Conservation (phyloP, 2,113 vertebrate species). For the Butastur rufipennis region DNA sequence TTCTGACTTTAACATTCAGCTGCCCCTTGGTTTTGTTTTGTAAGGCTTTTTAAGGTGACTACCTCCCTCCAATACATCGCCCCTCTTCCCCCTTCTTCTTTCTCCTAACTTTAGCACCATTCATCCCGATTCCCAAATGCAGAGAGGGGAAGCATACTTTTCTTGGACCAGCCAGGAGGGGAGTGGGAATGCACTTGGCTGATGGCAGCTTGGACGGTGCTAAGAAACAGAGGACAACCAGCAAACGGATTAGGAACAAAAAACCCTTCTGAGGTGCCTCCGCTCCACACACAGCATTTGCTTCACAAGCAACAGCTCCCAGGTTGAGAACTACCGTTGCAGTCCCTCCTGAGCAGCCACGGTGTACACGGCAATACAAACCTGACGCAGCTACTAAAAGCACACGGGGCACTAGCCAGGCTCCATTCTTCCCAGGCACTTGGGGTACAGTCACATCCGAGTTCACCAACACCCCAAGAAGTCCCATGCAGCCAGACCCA, state of each 20-base stretch:
- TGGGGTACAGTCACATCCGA: accelerated
- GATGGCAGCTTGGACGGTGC: background rate
- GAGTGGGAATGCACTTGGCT: background rate
- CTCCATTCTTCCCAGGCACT: background rate
- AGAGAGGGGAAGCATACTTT: background rate
- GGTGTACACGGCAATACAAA: background rate
- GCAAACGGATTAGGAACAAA: background rate
- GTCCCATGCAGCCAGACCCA: background rate
- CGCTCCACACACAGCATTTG: background rate
- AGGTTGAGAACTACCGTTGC: background rate
- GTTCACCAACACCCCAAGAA: background rate
- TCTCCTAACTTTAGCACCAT: background rate
- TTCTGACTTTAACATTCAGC: background rate
- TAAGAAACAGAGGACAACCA: background rate
- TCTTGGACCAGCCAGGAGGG: background rate
- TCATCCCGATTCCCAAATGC: background rate
- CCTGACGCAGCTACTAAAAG: background rate
- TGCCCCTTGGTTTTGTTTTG: background rate
- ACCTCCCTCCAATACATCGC: background rate
- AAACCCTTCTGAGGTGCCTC: background rate
- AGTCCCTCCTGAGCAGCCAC: background rate
- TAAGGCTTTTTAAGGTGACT: background rate
- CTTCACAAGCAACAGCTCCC: background rate
- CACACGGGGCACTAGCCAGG: background rate
- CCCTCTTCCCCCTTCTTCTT: background rate